phyloP scores from a whole-genome alignment of 2,888 invertebrate genomes.

The Macroteleia sp. region DNA sequence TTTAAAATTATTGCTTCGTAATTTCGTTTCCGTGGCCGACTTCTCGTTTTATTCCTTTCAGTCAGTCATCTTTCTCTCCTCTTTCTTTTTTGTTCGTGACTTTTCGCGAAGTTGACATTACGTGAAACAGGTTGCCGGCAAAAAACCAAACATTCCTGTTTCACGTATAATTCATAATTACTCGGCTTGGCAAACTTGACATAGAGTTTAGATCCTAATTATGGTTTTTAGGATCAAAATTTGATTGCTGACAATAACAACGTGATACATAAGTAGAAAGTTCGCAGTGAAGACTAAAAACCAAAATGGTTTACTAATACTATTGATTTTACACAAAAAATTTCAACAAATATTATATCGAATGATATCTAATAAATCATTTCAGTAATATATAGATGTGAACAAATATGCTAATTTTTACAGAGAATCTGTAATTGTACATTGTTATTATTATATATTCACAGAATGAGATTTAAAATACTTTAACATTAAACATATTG shows the following conservation, averaged over 20 bases:
- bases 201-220: conserved; percentile 26
- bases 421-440: too few species aligned
- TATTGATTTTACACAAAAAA: too few species aligned
- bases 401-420: too few species aligned
- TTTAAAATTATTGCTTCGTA: conserved; percentile 27
- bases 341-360: too few species aligned
- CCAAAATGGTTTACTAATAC: too few species aligned
- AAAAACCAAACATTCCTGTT: conserved; percentile 67
- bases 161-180: conserved; percentile 60
- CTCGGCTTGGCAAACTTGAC: conserved; percentile 43
- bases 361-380: too few species aligned
- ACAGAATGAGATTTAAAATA: too few species aligned
- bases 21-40: conserved; percentile 56
- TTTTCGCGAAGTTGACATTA: conserved; percentile 60
- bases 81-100: conserved; percentile 33
- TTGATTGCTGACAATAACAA: neutral
- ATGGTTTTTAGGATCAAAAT: conserved; percentile 20
- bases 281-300: too few species aligned
- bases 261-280: too few species aligned
- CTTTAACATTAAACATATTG: too few species aligned
- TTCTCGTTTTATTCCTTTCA: conserved; percentile 24
- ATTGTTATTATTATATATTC: too few species aligned
- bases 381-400: too few species aligned
- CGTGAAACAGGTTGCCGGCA: conserved; percentile 60
- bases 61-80: neutral